Percentiles rank a stretch among this genome's conserved stretches.
Evolutionary conservation across 2,888 invertebrate genomes (phyloP).

Genomic region (Podotricha telesiphe): DNA sequence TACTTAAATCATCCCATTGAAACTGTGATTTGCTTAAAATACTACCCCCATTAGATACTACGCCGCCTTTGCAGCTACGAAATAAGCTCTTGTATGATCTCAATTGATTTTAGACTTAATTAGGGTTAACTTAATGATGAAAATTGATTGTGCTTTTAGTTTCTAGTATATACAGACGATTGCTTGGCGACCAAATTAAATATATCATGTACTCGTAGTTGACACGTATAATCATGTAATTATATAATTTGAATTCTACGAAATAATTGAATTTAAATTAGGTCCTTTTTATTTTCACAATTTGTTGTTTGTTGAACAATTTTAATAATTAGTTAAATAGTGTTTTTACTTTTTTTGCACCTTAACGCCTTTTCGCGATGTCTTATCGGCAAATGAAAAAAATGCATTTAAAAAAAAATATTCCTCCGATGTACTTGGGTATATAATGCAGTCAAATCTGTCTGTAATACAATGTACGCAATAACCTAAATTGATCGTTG

Average conservation of each 20-base stretch:
- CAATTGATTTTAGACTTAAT: slow-evolving; percentile 30
- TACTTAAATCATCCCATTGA: too few relatives aligned
- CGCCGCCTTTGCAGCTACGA: slow-evolving; percentile 32
- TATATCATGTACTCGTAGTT: background rate
- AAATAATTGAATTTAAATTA: background rate
- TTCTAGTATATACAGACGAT: slow-evolving; percentile 34
- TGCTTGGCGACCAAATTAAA: slow-evolving; percentile 36
- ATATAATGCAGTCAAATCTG: too few relatives aligned
- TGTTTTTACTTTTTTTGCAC: too few relatives aligned
- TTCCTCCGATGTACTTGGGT: too few relatives aligned
- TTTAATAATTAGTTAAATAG: too few relatives aligned
- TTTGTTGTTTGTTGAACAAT: too few relatives aligned
- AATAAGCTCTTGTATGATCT: slow-evolving; percentile 5
- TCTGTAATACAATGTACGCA: too few relatives aligned
- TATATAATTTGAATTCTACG: slow-evolving; percentile 10
- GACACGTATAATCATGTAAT: slow-evolving; percentile 1
- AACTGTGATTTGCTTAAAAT: background rate
- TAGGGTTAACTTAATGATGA: background rate
- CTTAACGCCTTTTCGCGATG: too few relatives aligned
- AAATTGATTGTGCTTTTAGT: slow-evolving; percentile 21
- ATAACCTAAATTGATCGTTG: too few relatives aligned
- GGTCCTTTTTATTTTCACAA: too few relatives aligned
- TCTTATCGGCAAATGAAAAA: too few relatives aligned
- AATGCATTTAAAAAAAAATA: too few relatives aligned
- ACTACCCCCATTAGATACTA: slow-evolving; percentile 34